These are phyloP conservation scores for Drosophila chauvacae DNA, from an alignment of 1,140 invertebrate species.

Conservation along the genomic window DNA sequence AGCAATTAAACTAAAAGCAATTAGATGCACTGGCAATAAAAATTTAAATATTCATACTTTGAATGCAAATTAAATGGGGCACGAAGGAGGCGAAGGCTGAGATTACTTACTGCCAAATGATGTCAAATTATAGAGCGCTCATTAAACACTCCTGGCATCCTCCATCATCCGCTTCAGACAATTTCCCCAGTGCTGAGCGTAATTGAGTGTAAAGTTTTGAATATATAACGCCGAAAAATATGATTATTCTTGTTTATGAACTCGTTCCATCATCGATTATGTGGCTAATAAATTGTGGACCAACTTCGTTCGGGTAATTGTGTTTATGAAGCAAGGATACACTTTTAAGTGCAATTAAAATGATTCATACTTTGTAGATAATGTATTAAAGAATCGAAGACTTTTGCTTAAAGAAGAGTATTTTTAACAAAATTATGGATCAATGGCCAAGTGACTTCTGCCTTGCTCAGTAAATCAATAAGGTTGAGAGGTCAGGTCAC, in stretches of 20 bases:
- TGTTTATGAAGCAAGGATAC: not conserved
- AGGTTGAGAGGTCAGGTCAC: constrained; percentile 40
- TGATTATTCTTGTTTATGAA: constrained; percentile 12
- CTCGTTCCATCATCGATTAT: constrained; percentile 19
- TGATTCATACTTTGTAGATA: not conserved
- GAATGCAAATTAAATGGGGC: constrained; percentile 28
- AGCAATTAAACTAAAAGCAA: constrained; percentile 75
- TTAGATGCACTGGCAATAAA: constrained; percentile 59
- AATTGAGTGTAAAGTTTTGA: constrained; percentile 46
- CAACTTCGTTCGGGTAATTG: not conserved
- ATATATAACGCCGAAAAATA: constrained; percentile 21
- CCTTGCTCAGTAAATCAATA: constrained; percentile 32
- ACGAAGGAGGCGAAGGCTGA: constrained; percentile 4
- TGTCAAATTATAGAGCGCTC: constrained; percentile 49
- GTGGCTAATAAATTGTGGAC: constrained; percentile 14
- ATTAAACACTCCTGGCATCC: constrained; percentile 24
- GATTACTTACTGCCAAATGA: constrained; percentile 46
- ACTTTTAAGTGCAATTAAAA: constrained; percentile 1
- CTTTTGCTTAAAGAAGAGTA: not conserved
- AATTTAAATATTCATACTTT: constrained; percentile 69
- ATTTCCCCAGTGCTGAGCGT: constrained; percentile 1
- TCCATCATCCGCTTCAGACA: not conserved
- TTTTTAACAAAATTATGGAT: constrained; percentile 62
- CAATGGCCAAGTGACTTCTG: constrained; percentile 5
- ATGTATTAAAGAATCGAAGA: not conserved